These are phyloP conservation scores for Okapia johnstoni DNA, from an alignment of 2,113 vertebrate species.

Conservation along the genomic window DNA sequence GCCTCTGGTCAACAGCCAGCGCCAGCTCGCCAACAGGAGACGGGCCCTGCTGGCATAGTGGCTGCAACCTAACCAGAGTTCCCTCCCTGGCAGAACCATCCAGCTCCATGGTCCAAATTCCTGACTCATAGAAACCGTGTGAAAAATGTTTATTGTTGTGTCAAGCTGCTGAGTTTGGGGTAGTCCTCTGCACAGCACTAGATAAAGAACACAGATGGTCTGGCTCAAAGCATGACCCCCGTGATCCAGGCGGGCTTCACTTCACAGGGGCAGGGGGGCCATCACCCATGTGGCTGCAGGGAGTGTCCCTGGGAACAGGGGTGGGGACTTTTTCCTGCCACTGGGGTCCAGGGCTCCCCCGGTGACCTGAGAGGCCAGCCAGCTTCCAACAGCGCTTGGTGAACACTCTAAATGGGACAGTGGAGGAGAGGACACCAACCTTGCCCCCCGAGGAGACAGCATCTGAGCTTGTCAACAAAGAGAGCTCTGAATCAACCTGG, in stretches of 20 bases:
- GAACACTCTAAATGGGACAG: not conserved
- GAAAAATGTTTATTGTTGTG: not conserved
- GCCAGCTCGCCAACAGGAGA: not conserved
- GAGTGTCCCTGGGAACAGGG: not conserved
- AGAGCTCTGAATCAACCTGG: not conserved
- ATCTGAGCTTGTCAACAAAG: not conserved
- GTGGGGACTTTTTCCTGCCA: not conserved
- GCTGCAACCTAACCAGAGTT: not conserved
- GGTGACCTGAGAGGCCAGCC: not conserved
- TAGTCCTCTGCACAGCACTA: not conserved
- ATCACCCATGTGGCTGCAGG: not conserved
- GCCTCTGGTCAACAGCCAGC: not conserved
- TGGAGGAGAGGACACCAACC: not conserved
- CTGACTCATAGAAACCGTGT: not conserved
- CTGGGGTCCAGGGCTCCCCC: not conserved
- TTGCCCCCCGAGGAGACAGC: not conserved
- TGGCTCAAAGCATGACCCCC: not conserved
- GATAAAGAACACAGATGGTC: not conserved
- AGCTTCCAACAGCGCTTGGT: not conserved
- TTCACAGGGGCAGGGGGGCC: not conserved
- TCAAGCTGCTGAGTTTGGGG: not conserved
- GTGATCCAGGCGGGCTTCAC: not conserved
- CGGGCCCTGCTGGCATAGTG: not conserved
- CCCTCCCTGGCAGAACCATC: not conserved
- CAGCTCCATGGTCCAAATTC: not conserved